phyloP scores from a whole-genome alignment of 2,888 invertebrate genomes.

The Drosophila nr. perissopoda region DNA sequence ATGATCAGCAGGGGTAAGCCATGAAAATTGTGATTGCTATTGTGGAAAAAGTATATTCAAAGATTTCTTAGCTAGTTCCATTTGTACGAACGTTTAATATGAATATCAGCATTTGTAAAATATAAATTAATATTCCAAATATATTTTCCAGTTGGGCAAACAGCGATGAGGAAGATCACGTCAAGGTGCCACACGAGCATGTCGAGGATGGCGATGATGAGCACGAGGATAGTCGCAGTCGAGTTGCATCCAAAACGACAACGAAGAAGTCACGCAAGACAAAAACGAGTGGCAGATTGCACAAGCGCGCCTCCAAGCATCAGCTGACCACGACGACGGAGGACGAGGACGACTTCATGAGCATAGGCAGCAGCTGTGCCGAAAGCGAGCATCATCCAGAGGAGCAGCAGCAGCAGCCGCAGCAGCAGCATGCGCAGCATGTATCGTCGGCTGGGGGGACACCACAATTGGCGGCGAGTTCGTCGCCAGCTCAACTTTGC shows the following conservation, averaged over 20 bases:
- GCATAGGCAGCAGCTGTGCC: constrained; percentile 68
- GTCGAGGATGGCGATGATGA: constrained; percentile 65
- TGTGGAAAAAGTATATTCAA: background rate
- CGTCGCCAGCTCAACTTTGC: constrained; percentile 33
- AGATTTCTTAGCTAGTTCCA: background rate
- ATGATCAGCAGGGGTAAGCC: constrained; percentile 44
- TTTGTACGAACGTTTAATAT: background rate
- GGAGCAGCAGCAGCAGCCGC: constrained; percentile 23
- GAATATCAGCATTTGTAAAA: background rate
- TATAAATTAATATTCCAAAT: background rate
- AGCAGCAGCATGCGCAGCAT: constrained; percentile 5
- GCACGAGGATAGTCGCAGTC: constrained; percentile 61
- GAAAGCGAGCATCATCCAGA: constrained; percentile 50
- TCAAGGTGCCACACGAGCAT: constrained; percentile 24
- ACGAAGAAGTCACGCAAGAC: constrained; percentile 59
- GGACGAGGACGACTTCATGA: constrained; percentile 77
- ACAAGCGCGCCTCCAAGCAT: constrained; percentile 53
- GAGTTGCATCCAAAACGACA: constrained; percentile 41
- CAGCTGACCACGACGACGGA: constrained; percentile 19
- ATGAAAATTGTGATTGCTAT: background rate
- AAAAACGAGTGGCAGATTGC: constrained; percentile 30
- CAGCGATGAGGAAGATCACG: constrained; percentile 51
- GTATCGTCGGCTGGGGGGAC: background rate
- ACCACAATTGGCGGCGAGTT: constrained; percentile 1
- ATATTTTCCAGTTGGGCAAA: constrained; percentile 36